phyloP scores from a whole-genome alignment of 53 echinoderm and acorn worm genomes.

The Echinometra lucunter region DNA sequence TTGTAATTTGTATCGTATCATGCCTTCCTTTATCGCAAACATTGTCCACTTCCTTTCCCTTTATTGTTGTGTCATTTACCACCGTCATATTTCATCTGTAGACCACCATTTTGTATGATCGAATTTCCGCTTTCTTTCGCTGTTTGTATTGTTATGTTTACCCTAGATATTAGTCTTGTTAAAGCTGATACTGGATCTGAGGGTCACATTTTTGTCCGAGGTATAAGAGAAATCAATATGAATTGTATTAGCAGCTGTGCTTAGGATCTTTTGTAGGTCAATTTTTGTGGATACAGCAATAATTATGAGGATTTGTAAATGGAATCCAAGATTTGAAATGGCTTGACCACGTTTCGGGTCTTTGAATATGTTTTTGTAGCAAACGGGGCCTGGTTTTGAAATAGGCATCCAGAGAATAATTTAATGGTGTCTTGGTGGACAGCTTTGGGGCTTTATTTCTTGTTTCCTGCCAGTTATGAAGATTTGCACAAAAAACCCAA shows the following conservation, averaged over 20 bases:
- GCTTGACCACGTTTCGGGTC: background rate
- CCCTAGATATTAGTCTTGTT: background rate
- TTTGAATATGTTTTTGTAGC: background rate
- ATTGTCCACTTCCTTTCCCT: too few species aligned
- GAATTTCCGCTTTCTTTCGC: background rate
- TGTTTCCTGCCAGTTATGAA: too few species aligned
- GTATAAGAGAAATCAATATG: background rate
- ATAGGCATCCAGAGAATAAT: too few species aligned
- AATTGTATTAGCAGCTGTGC: conserved; percentile 38
- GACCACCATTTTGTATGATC: too few species aligned
- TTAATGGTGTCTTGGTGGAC: too few species aligned
- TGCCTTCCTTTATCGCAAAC: background rate
- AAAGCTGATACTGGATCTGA: background rate
- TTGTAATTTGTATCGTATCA: background rate
- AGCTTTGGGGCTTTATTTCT: too few species aligned
- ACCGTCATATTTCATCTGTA: too few species aligned
- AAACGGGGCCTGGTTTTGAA: background rate
- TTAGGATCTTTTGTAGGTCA: conserved; percentile 32
- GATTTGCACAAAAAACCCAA: too few species aligned
- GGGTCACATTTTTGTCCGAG: background rate
- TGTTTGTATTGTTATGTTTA: background rate
- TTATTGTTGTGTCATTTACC: too few species aligned
- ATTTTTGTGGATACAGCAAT: background rate
- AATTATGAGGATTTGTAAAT: background rate
- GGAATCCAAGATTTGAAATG: background rate